Conservation (phyloP, 2,888 invertebrate species). For the Pandemis heparana region DNA sequence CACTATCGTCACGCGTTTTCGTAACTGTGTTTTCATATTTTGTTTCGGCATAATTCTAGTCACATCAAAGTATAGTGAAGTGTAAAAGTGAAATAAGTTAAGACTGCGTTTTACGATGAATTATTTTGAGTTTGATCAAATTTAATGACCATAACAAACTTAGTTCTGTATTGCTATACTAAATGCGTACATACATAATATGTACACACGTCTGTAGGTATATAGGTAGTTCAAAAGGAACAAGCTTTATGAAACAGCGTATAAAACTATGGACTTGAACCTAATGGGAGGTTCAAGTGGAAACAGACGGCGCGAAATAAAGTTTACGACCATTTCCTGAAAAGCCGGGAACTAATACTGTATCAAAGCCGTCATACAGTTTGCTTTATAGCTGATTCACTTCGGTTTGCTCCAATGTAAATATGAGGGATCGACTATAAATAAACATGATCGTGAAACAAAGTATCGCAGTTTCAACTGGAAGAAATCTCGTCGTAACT, state of each 20-base stretch:
- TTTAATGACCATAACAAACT: too few relatives aligned
- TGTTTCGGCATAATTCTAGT: not conserved
- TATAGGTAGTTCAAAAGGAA: not conserved
- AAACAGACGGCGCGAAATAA: slow-evolving; percentile 33
- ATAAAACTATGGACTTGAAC: slow-evolving; percentile 13
- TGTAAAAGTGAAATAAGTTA: too few relatives aligned
- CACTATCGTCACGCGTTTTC: not conserved
- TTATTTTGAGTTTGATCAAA: too few relatives aligned
- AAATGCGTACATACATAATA: too few relatives aligned
- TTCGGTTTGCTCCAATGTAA: slow-evolving; percentile 57
- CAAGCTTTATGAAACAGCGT: not conserved
- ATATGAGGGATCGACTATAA: slow-evolving; percentile 64
- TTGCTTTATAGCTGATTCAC: slow-evolving; percentile 53
- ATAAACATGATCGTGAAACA: slow-evolving; percentile 55
- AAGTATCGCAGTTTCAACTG: slow-evolving; percentile 61
- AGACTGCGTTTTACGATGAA: too few relatives aligned
- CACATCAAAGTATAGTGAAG: too few relatives aligned
- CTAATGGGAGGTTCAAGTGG: slow-evolving; percentile 28
- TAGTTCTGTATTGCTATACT: too few relatives aligned
- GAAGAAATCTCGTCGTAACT: slow-evolving; percentile 78
- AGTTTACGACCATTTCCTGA: slow-evolving; percentile 37
- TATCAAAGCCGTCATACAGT: slow-evolving; percentile 44
- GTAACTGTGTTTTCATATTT: not conserved
- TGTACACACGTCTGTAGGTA: not conserved
- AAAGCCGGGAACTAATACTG: slow-evolving; percentile 40